Base-by-base conservation (phyloP, 2,797 vertebrate genomes). In the Scyliorhinus canicula region DNA sequence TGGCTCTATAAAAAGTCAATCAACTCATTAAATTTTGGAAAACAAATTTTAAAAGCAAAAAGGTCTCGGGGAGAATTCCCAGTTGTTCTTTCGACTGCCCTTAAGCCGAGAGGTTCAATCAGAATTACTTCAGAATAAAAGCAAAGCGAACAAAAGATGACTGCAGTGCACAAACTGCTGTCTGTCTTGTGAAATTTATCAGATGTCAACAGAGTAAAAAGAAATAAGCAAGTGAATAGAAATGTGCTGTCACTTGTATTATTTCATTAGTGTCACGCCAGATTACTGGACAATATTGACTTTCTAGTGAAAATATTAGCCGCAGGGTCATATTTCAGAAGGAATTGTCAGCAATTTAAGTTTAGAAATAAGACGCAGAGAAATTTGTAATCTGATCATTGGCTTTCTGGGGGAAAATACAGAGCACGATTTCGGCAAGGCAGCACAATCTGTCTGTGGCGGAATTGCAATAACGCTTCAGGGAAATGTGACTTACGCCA, bases 261-360 rank as follows among this genome's bases (percentile, higher is more conserved):
- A 97, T 97, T 97, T 97, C 97, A 97, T 97, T 97, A 97, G 96
- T 96, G 96, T 97, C 97, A 97, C 96, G 96, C 96, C 97, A 97
- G 96, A 97, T 97, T 97, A 97, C 94, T 95, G 96, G 57, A 47
- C 95, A 95, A 97, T 97, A 98, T 97, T 97, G 97, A 97, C 96
- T 97, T 96, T 96, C 96, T 95, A 95, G 96, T 96, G 96, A 97
- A 96, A 96, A 96, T 97, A 97, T 97, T 97, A 96, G 96, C 96
- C 96, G 94, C 95, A 95, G 96, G 97, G 95, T 96, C 95, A 96
- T 96, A 96, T 96, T 97, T 97, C 96, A 97, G 93, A 50, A 74
- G 50, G 44, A 52, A 94, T 71, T 94, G 93, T 94, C 93, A 94
- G 93, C 93, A 94, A 94, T 74, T 94, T 52, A 74, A 74, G 93